These are phyloP conservation scores for Achroia grisella DNA, from an alignment of 1,140 invertebrate genomes.

Conservation along the genomic window DNA sequence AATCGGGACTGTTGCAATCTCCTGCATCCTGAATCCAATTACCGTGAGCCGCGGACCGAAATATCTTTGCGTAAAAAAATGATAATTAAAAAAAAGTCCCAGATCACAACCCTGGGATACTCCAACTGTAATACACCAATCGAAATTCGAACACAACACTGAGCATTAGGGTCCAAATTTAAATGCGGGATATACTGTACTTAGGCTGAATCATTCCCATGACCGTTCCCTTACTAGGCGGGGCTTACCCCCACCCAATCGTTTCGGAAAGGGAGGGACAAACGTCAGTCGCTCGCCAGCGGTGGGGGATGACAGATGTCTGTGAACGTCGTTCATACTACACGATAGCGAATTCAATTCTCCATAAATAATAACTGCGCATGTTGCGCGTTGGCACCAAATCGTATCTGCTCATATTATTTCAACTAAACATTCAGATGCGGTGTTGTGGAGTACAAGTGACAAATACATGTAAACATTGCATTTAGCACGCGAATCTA, in stretches of 20 bases:
- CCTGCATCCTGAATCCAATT: constrained; percentile 52
- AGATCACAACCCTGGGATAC: constrained; percentile 38
- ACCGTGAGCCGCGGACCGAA: constrained; percentile 36
- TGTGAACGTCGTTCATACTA: constrained; percentile 49
- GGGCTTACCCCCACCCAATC: constrained; percentile 29
- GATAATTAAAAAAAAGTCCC: constrained; percentile 43
- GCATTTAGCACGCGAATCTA: neutral
- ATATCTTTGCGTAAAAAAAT: constrained; percentile 56
- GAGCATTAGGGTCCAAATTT: constrained; percentile 19
- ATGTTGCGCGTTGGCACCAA: neutral
- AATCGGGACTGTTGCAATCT: constrained; percentile 33
- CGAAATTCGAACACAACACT: constrained; percentile 7
- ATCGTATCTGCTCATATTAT: neutral
- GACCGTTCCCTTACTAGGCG: constrained; percentile 30
- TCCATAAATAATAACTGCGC: constrained; percentile 45
- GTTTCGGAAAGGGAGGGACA: constrained; percentile 23
- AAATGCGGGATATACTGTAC: neutral
- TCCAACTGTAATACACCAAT: neutral
- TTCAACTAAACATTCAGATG: too few relatives aligned
- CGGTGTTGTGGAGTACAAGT: neutral
- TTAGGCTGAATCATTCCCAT: constrained; percentile 14
- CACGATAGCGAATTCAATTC: constrained; percentile 57
- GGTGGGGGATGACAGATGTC: constrained; percentile 65
- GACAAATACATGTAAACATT: constrained; percentile 10
- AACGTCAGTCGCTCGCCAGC: constrained; percentile 36